phyloP scores from a whole-genome alignment of 2,888 invertebrate species.

The Loripinus fragilis region DNA sequence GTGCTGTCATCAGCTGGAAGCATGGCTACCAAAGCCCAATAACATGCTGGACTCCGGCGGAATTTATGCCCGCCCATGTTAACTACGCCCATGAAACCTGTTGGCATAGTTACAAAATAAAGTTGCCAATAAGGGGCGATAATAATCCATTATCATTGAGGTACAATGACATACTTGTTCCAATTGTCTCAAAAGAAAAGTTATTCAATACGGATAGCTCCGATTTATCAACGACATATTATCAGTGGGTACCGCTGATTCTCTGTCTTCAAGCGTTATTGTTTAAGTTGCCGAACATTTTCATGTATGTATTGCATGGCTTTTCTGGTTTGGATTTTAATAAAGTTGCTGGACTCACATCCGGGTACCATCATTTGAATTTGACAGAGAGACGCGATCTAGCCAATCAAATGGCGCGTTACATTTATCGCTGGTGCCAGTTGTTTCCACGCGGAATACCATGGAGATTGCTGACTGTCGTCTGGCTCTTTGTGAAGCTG shows the following conservation, averaged over 20 bases:
- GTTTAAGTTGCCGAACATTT: slow-evolving; percentile 54
- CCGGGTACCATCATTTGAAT: slow-evolving; percentile 41
- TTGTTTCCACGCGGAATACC: slow-evolving; percentile 29
- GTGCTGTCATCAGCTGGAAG: slow-evolving; percentile 46
- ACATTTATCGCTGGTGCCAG: slow-evolving; percentile 51
- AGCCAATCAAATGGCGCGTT: slow-evolving; percentile 45
- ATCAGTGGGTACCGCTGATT: slow-evolving; percentile 55
- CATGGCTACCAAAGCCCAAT: slow-evolving; percentile 41
- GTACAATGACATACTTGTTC: too few species aligned
- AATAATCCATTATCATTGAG: not conserved
- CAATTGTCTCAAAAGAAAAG: not conserved
- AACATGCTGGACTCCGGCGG: slow-evolving; percentile 41
- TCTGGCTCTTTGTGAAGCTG: slow-evolving; percentile 49
- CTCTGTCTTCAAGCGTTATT: slow-evolving; percentile 51
- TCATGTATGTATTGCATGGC: slow-evolving; percentile 49
- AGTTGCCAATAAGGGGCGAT: not conserved
- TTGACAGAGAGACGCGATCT: slow-evolving; percentile 40
- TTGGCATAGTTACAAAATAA: slow-evolving; percentile 45
- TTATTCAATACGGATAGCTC: not conserved
- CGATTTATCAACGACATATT: slow-evolving; percentile 8
- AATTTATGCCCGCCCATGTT: slow-evolving; percentile 16
- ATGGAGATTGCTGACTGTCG: slow-evolving; percentile 47
- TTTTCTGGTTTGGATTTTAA: slow-evolving; percentile 50
- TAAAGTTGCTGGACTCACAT: slow-evolving; percentile 42
- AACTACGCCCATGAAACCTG: slow-evolving; percentile 28